phyloP scores from a whole-genome alignment of 1,140 invertebrate genomes.

The Diorhabda elongata region DNA sequence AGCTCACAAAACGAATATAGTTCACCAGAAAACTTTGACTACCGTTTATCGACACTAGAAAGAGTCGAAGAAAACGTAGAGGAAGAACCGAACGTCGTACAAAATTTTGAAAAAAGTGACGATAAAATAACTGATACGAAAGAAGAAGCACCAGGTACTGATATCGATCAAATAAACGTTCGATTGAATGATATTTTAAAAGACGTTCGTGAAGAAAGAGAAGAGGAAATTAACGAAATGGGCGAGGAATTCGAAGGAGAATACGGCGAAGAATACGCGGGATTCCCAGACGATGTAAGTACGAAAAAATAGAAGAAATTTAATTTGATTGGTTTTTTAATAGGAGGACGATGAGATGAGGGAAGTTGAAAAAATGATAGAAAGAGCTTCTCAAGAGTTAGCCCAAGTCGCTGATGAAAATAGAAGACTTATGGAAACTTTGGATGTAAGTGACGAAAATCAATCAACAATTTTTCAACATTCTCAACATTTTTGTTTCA shows the following conservation, averaged over 20 bases:
- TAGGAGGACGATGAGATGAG: constrained; percentile 33
- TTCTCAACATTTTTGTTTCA: background rate
- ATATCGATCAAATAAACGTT: constrained; percentile 57
- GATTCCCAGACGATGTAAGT: constrained; percentile 1
- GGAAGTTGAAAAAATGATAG: constrained; percentile 39
- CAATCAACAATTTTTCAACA: background rate
- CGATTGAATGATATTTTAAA: constrained; percentile 50
- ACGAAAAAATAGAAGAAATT: constrained; percentile 6
- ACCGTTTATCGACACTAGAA: background rate
- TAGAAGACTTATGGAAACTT: constrained; percentile 28
- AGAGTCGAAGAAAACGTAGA: background rate
- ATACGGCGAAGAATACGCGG: constrained; percentile 12
- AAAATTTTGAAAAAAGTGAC: background rate
- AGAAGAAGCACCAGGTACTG: constrained; percentile 42
- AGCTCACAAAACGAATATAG: constrained; percentile 12
- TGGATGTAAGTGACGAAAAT: constrained; percentile 10
- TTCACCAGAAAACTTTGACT: constrained; percentile 7
- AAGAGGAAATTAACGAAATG: constrained; percentile 20
- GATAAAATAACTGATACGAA: background rate
- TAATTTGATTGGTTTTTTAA: background rate
- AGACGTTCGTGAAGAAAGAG: constrained; percentile 40
- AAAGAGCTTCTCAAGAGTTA: constrained; percentile 35
- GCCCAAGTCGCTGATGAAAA: constrained; percentile 37
- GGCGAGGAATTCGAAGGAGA: constrained; percentile 13
- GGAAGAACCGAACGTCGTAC: background rate